phyloP scores from a whole-genome alignment of 2,888 invertebrate species.

The Clanis bilineata region DNA sequence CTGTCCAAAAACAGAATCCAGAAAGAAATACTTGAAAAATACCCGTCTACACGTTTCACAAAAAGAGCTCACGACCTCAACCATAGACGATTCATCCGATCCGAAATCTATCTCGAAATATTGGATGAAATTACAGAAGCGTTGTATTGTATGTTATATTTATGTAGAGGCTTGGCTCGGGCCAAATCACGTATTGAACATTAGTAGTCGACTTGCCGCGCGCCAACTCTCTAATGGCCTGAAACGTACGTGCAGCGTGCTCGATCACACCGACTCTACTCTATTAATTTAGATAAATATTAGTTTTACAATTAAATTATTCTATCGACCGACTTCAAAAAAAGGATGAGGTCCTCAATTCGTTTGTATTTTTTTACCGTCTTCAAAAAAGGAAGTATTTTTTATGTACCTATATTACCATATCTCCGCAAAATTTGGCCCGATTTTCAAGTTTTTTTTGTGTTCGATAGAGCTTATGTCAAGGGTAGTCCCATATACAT shows the following conservation, averaged over 20 bases:
- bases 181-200: slow-evolving; percentile 49
- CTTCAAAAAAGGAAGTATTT: too few relatives aligned
- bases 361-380: too few relatives aligned
- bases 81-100: neutral
- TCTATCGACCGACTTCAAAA: too few relatives aligned
- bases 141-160: slow-evolving; percentile 21
- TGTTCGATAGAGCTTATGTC: too few relatives aligned
- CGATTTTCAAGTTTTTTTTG: too few relatives aligned
- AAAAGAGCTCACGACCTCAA: neutral
- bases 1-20: neutral
- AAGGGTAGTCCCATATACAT: too few relatives aligned
- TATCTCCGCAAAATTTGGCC: too few relatives aligned
- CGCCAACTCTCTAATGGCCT: slow-evolving; percentile 55
- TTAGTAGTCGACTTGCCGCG: slow-evolving; percentile 47
- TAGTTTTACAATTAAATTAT: neutral
- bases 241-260: slow-evolving; percentile 58
- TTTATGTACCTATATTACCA: too few relatives aligned
- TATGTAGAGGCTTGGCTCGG: slow-evolving; percentile 12
- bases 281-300: slow-evolving; percentile 15
- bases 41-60: neutral
- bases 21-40: neutral
- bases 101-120: slow-evolving; percentile 7
- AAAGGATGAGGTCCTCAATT: too few relatives aligned
- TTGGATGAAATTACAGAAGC: slow-evolving; percentile 18
- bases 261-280: slow-evolving; percentile 30